These are phyloP conservation scores for Aphidius colemani DNA, from an alignment of 2,888 invertebrate genomes.

Conservation along the genomic window DNA sequence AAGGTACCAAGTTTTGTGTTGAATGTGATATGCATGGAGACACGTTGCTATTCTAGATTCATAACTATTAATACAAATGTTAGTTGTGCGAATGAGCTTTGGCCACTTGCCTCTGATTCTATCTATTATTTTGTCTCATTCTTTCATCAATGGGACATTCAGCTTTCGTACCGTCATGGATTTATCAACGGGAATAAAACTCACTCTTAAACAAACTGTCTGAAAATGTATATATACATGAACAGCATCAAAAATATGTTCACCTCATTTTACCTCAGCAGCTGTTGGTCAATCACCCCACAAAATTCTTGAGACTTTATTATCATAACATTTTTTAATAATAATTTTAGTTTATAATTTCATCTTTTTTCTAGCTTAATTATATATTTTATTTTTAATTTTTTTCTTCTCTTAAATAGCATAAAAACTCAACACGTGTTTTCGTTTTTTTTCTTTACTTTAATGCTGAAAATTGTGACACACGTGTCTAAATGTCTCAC, in stretches of 20 bases:
- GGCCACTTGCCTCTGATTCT: slow-evolving; percentile 16
- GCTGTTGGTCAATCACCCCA: slow-evolving; percentile 13
- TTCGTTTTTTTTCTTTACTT: too few species aligned
- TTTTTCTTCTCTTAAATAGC: too few species aligned
- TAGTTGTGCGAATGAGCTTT: slow-evolving; percentile 44
- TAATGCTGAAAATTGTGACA: too few species aligned
- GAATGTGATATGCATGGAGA: slow-evolving; percentile 25
- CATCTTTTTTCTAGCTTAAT: too few species aligned
- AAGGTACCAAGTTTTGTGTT: background rate
- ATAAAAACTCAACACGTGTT: too few species aligned
- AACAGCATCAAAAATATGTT: too few species aligned
- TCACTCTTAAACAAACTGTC: slow-evolving; percentile 17
- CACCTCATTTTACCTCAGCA: background rate
- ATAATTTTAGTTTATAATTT: too few species aligned
- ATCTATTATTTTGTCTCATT: slow-evolving; percentile 22
- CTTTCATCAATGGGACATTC: slow-evolving; percentile 57
- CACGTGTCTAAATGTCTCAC: too few species aligned
- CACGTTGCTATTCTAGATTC: slow-evolving; percentile 56
- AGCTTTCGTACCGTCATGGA: slow-evolving; percentile 49
- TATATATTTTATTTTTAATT: too few species aligned
- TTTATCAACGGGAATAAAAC: slow-evolving; percentile 52
- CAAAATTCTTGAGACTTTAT: background rate
- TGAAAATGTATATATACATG: too few species aligned
- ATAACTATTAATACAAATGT: slow-evolving; percentile 58
- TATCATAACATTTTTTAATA: too few species aligned